A percentile compares a stretch with the other conserved stretches of the same genome.
These are phyloP conservation scores for Chrysina gloriosa DNA, from an alignment of 2,888 invertebrate genomes.

Conservation along the genomic window DNA sequence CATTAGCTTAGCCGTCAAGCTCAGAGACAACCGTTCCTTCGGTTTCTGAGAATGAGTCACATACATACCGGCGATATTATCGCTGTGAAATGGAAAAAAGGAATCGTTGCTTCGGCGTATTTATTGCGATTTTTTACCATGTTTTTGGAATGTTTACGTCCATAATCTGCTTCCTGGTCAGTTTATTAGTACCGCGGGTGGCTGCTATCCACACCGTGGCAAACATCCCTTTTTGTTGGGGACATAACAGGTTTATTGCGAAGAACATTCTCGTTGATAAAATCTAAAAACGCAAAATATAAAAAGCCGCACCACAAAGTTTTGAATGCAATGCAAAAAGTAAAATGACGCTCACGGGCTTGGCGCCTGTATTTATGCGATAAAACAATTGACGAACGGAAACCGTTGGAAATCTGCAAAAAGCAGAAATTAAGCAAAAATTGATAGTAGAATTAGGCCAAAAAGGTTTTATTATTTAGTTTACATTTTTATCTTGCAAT, in stretches of 20 bases:
- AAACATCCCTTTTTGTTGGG: constrained; percentile 34
- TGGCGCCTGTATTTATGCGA: not conserved
- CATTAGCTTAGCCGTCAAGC: constrained; percentile 20
- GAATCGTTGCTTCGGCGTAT: too few species aligned
- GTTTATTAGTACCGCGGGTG: constrained; percentile 21
- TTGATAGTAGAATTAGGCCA: not conserved
- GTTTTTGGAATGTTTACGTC: not conserved
- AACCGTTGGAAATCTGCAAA: not conserved
- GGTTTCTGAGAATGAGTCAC: constrained; percentile 14
- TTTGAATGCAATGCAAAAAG: too few species aligned
- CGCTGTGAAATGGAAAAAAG: not conserved
- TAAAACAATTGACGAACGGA: not conserved
- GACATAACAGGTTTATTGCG: constrained; percentile 22
- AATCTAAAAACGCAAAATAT: too few species aligned
- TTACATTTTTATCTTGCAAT: too few species aligned
- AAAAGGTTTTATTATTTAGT: too few species aligned
- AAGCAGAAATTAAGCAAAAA: not conserved
- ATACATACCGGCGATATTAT: constrained; percentile 1
- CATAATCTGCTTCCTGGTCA: constrained; percentile 22
- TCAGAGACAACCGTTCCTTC: constrained; percentile 17
- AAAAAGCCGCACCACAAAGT: too few species aligned
- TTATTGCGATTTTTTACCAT: constrained; percentile 35
- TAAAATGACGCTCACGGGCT: not conserved
- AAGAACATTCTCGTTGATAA: constrained; percentile 27
- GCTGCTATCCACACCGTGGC: constrained; percentile 30